Base-by-base conservation (phyloP, 2,888 invertebrate species). In the Erebia ligea region DNA sequence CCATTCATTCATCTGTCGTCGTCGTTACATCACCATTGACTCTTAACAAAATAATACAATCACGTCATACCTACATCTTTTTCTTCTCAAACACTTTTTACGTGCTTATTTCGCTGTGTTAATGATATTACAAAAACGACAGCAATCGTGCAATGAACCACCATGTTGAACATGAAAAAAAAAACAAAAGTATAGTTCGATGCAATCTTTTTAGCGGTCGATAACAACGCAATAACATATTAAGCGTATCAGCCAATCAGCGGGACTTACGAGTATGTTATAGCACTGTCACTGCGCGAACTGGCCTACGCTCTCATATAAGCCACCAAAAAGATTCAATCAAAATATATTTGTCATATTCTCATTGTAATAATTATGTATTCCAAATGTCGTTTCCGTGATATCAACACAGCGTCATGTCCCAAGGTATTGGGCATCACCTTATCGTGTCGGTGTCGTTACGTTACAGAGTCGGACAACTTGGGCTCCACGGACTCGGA, bases 401-500 rank as follows among this genome's bases (percentile, higher is more conserved):
- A 61, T 67, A 67, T 67, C 67, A 61, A 59, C 59, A 40, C 67
- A 52, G 59, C 67, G 34, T 67, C 67, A 61, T 61, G 15, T 17
- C 67, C 45, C 25, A 1, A 40, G 13, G 61, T 17, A 1, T 9
- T n/a, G 56, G 57, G 54, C 74, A 76, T 71, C 73, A 73, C 73
- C 69, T 72, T 57, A 75, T 71, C 75, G 67, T 68, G 56, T 62
- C 71, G n/a, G 25, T 57, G 57, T 73, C 70, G 69, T 77, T 75
- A 70, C 72, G 70, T 95, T 94, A 83, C 96, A 96, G 96, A 98
- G 95, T 97, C 97, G 94, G 97, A 97, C 96, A 97, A 97, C 96
- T 95, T 97, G 96, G 97, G 98, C 94, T 97, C 97, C 90, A 97
- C 97, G 95, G 97, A 98, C 95, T 97, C 97, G 94, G 97, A 98